These are phyloP conservation scores for Heliconius sara DNA, from an alignment of 2,888 invertebrate genomes.

Conservation along the genomic window DNA sequence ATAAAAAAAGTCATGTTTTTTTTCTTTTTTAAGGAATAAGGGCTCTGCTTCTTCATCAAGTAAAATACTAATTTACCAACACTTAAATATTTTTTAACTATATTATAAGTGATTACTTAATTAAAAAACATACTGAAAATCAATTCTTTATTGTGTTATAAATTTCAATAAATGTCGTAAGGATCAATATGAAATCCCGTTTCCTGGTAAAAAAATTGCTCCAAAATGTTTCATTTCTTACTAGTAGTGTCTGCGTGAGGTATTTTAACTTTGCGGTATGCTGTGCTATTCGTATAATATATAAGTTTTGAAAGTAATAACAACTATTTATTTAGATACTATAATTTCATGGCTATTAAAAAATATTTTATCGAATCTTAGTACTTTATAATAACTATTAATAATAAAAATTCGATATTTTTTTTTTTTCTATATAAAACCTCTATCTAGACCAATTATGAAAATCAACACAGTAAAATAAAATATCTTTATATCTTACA, in stretches of 20 bases:
- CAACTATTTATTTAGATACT: background rate
- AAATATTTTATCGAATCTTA: too few relatives aligned
- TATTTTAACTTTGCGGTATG: background rate
- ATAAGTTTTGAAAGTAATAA: constrained; percentile 5
- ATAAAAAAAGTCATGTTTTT: too few relatives aligned
- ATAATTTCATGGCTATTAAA: too few relatives aligned
- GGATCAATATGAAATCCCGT: constrained; percentile 58
- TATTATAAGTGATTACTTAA: background rate
- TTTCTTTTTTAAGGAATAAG: too few relatives aligned
- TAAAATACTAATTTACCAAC: too few relatives aligned
- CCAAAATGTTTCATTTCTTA: background rate
- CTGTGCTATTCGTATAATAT: background rate
- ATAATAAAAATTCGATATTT: too few relatives aligned
- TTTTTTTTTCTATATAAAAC: too few relatives aligned
- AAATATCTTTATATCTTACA: background rate
- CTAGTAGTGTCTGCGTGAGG: background rate
- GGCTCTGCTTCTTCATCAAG: too few relatives aligned
- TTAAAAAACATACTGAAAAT: constrained; percentile 49
- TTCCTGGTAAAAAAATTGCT: constrained; percentile 46
- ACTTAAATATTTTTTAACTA: too few relatives aligned
- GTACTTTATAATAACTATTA: too few relatives aligned
- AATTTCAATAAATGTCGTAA: constrained; percentile 61
- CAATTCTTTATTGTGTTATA: constrained; percentile 60
- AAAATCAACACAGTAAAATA: too few relatives aligned
- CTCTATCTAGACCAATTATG: too few relatives aligned